These are phyloP conservation scores for Aspidoscelis tigris DNA, from an alignment of 2,113 vertebrate species.

Conservation along the genomic window DNA sequence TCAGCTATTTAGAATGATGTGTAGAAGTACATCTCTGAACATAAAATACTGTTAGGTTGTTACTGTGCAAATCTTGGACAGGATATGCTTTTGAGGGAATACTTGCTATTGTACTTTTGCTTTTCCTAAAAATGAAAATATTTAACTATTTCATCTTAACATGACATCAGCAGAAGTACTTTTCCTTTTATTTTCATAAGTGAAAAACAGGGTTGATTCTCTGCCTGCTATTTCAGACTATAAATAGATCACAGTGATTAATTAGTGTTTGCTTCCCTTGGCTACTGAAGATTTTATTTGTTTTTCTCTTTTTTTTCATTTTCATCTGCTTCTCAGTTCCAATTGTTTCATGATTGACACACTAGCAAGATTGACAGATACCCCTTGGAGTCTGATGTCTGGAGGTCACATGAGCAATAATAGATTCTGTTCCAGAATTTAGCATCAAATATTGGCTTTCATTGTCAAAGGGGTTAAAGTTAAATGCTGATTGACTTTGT, in stretches of 20 bases:
- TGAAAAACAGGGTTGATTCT: no score
- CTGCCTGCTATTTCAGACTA: slow-evolving; percentile 11
- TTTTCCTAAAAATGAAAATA: no score
- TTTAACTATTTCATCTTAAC: neutral
- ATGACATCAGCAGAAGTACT: neutral
- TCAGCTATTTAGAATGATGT: neutral
- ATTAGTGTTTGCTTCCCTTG: slow-evolving; percentile 48
- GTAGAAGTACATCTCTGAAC: neutral
- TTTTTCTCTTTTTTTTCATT: slow-evolving; percentile 70
- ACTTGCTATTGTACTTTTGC: neutral
- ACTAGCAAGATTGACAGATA: slow-evolving; percentile 73
- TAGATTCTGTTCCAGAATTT: slow-evolving; percentile 73
- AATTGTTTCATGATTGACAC: slow-evolving; percentile 68
- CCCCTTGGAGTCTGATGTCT: slow-evolving; percentile 71
- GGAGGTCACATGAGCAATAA: slow-evolving; percentile 74
- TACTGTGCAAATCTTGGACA: no score
- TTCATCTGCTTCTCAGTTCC: slow-evolving; percentile 69
- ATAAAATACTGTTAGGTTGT: no score
- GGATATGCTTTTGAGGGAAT: neutral
- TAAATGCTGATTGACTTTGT: slow-evolving; percentile 67
- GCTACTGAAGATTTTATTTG: slow-evolving; percentile 65
- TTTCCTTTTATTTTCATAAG: neutral
- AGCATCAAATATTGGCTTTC: slow-evolving; percentile 75
- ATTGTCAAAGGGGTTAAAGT: slow-evolving; percentile 73
- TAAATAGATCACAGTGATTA: slow-evolving; percentile 45